A percentile compares a stretch with the other conserved stretches of the same genome.
Conservation (phyloP, 2,113 vertebrate species). For the Callipepla californica region DNA sequence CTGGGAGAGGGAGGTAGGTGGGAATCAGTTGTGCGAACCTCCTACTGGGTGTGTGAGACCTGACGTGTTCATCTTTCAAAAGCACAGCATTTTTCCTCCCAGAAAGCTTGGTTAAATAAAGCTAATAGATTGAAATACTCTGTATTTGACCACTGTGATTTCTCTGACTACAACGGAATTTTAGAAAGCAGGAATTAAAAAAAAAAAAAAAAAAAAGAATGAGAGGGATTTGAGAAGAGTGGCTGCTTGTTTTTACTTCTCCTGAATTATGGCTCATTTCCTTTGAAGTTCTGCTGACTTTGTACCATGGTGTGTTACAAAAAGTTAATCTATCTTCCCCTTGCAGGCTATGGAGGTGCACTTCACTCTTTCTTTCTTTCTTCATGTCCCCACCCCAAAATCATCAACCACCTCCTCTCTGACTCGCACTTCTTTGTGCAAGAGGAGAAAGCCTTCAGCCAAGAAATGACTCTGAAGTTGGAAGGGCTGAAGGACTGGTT, state of each 20-base stretch:
- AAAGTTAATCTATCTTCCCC: background rate
- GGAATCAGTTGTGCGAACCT: background rate
- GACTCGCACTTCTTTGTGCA: accelerated
- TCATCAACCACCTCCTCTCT: background rate
- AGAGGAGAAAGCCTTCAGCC: background rate
- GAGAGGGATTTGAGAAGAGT: slow-evolving; percentile 6
- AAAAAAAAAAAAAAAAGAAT: background rate
- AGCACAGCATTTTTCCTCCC: background rate
- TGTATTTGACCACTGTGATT: background rate
- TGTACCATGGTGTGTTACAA: background rate
- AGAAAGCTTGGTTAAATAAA: background rate
- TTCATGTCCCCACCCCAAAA: background rate
- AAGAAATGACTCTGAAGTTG: background rate
- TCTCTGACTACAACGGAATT: background rate
- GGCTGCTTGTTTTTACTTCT: background rate
- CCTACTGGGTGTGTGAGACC: background rate
- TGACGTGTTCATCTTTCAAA: background rate
- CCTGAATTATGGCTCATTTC: background rate
- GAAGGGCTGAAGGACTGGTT: background rate
- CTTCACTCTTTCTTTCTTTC: background rate
- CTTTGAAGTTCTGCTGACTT: slow-evolving; percentile 14
- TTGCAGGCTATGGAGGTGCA: background rate
- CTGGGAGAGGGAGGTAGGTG: background rate
- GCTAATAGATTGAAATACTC: background rate
- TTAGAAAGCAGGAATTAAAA: background rate